These are phyloP conservation scores for Asobara japonica DNA, from an alignment of 1,140 invertebrate species.

Conservation along the genomic window DNA sequence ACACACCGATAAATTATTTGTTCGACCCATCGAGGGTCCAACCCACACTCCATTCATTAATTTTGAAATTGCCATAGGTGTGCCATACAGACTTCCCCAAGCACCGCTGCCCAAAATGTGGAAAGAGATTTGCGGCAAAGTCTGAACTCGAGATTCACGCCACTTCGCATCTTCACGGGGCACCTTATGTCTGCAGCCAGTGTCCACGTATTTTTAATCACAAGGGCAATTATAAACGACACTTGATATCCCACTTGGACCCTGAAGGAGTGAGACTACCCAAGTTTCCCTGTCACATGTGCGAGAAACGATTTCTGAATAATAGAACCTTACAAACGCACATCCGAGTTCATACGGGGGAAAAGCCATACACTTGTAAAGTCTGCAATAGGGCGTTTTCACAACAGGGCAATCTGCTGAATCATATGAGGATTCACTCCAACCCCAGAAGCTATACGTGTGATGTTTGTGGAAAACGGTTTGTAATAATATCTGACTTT, in stretches of 20 bases:
- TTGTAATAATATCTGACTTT: too few relatives aligned
- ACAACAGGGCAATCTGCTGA: slow-evolving; percentile 69
- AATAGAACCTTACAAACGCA: slow-evolving; percentile 62
- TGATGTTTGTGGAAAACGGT: slow-evolving; percentile 65
- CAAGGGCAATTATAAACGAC: slow-evolving; percentile 61
- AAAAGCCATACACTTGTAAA: slow-evolving; percentile 69
- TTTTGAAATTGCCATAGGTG: too few relatives aligned
- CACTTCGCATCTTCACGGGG: slow-evolving; percentile 43
- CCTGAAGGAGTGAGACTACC: slow-evolving; percentile 52
- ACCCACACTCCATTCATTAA: too few relatives aligned
- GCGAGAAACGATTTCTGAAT: slow-evolving; percentile 66
- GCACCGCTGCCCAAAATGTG: slow-evolving; percentile 65
- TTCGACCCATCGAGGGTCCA: too few relatives aligned
- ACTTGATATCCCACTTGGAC: slow-evolving; percentile 58
- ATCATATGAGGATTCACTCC: slow-evolving; percentile 70
- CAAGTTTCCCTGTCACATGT: slow-evolving; percentile 67
- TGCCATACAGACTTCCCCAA: slow-evolving; percentile 69
- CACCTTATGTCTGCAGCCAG: slow-evolving; percentile 61
- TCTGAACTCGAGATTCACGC: slow-evolving; percentile 55
- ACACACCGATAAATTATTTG: too few relatives aligned
- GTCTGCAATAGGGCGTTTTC: slow-evolving; percentile 67
- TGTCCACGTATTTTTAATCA: slow-evolving; percentile 60
- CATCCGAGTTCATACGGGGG: slow-evolving; percentile 74
- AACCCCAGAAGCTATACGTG: slow-evolving; percentile 66
- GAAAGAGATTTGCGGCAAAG: slow-evolving; percentile 54